Percentiles rank a stretch among this genome's conserved stretches.
phyloP scores from a whole-genome alignment of 2,797 vertebrate species.

The Nothura maculosa region DNA sequence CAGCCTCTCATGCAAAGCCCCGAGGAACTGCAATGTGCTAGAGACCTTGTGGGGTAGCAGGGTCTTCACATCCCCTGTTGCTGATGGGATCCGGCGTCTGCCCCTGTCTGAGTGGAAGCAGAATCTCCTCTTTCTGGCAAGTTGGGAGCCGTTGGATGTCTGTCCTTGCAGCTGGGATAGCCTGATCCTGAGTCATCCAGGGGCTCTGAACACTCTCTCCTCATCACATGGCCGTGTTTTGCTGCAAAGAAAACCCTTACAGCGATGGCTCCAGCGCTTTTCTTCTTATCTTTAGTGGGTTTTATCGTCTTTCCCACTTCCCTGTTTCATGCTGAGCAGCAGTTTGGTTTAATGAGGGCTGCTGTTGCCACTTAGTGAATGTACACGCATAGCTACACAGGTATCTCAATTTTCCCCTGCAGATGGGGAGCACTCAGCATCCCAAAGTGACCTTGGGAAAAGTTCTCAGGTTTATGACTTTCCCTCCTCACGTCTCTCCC shows the following conservation, averaged over 20 bases:
- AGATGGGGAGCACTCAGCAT: constrained; percentile 38
- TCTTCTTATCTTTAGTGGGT: constrained; percentile 5
- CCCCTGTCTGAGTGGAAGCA: accelerated
- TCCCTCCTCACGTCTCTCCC: constrained; percentile 55
- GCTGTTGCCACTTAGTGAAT: constrained; percentile 37
- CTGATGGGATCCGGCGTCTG: neutral
- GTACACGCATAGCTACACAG: neutral
- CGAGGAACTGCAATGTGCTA: neutral
- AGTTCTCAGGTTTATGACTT: neutral
- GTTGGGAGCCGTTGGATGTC: neutral
- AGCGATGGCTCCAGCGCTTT: neutral
- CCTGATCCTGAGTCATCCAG: accelerated
- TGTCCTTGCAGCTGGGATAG: neutral
- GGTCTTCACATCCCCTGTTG: neutral
- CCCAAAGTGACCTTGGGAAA: constrained; percentile 62
- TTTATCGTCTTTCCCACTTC: neutral
- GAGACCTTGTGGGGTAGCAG: neutral
- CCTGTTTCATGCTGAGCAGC: neutral
- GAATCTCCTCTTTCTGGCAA: neutral
- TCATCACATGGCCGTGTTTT: neutral
- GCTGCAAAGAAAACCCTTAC: neutral
- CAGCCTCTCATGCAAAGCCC: neutral
- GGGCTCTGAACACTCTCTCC: neutral
- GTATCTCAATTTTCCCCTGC: constrained; percentile 38
- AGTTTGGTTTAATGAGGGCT: constrained; percentile 29